Base-by-base conservation (phyloP, 2,888 invertebrate species). In the Charanyca ferruginea region DNA sequence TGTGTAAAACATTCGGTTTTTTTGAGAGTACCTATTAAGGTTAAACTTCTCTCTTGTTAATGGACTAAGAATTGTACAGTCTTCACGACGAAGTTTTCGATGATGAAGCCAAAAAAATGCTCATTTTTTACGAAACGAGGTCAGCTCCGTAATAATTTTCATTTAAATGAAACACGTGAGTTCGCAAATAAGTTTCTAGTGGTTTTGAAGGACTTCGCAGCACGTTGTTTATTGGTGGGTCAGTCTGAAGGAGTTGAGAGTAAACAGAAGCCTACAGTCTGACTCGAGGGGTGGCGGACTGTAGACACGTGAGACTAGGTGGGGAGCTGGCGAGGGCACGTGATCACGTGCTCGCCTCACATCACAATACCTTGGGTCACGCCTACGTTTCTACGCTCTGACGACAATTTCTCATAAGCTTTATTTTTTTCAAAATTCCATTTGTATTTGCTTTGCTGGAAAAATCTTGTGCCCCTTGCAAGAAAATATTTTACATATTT, bases 161-260 rank as follows among this genome's bases (percentile, higher is more conserved):
- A 85, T 88, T 87, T 80, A 78, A 77, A 70, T 79, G 76, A 81
- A 83, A 87, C 91, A 93, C 93, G 93, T 93, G 92, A 90, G 83
- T 86, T 82, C 69, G 72, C 83, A 84, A n/a, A 83, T 81, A 90
- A 93, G 89, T 93, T 93, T 88, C 74, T 77, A 87, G 88, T 85
- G 85, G 85, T 80, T 89, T 90, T 88, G 85, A 84, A 87, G 90
- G 89, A 90, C 85, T 91, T 91, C 87, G 76, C 70, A 87, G 89
- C 92, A 91, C 91, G 93, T 93, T 92, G 89, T 81, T 83, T 82
- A 71, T 71, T 70, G 82, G 79, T 69, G 68, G 76, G 81, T 83
- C 81, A 81, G 81, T 85, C 87, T 88, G 85, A 88, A 93, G 90
- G 87, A 88, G 90, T 91, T 89, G 80, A 58, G 84, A 77, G 84